A percentile compares a stretch with the other conserved stretches of the same genome.
phyloP scores from a whole-genome alignment of 1,140 invertebrate genomes.

The Colletes gigas region DNA sequence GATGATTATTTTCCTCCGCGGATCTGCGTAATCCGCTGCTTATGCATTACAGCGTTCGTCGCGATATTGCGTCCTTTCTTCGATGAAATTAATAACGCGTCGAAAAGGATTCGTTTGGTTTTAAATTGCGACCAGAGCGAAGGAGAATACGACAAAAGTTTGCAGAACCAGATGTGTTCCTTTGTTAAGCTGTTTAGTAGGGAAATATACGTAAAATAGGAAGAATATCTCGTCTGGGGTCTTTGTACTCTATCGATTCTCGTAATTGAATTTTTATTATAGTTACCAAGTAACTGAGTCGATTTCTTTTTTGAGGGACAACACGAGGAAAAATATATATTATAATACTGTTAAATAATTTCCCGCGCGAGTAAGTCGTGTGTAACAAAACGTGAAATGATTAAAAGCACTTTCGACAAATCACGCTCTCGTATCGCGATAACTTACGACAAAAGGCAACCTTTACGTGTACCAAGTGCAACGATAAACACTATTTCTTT shows the following conservation, averaged over 20 bases:
- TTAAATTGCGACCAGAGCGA: background rate
- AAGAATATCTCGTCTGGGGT: too few species aligned
- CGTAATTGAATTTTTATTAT: too few species aligned
- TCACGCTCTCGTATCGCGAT: constrained; percentile 21
- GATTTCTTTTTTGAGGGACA: too few species aligned
- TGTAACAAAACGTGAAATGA: background rate
- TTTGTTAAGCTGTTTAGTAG: too few species aligned
- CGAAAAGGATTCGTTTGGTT: background rate
- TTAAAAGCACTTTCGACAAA: background rate
- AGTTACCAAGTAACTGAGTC: too few species aligned
- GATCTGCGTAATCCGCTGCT: background rate
- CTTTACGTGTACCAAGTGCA: constrained; percentile 46
- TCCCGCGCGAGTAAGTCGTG: background rate
- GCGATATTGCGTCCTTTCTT: background rate
- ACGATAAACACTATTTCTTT: constrained; percentile 52
- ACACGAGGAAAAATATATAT: too few species aligned
- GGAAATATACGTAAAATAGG: too few species aligned
- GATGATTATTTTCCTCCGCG: constrained; percentile 52
- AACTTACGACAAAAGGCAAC: constrained; percentile 41
- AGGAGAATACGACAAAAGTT: too few species aligned
- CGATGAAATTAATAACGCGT: background rate
- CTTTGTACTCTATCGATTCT: too few species aligned
- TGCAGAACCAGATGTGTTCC: too few species aligned
- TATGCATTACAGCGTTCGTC: background rate
- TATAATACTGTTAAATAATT: too few species aligned